Evolutionary conservation across 2,113 vertebrate genomes (phyloP).

Genomic region (Zootoca vivipara): DNA sequence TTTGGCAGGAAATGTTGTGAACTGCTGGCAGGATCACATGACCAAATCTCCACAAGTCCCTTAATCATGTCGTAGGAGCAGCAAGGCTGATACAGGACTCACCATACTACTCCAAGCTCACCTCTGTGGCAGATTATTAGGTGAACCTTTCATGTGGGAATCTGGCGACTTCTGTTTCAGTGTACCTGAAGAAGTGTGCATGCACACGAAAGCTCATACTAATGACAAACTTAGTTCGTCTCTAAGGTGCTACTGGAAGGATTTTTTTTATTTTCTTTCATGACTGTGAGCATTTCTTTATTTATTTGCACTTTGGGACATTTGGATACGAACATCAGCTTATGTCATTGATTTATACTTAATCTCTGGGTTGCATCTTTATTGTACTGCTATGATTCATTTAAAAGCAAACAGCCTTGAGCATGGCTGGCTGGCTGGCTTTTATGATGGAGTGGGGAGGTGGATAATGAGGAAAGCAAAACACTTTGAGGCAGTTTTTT

Average conservation of each 20-base stretch:
- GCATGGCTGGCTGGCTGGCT: constrained; percentile 78
- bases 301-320: constrained; percentile 76
- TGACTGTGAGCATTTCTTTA: constrained; percentile 71
- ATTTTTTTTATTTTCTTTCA: too few species aligned
- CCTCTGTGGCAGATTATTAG: constrained; percentile 59
- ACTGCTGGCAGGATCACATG: not conserved
- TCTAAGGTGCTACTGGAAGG: too few species aligned
- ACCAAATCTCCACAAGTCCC: constrained; percentile 25
- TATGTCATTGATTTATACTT: constrained; percentile 81
- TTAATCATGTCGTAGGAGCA: constrained; percentile 52
- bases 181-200: too few species aligned
- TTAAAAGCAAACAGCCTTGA: constrained; percentile 89
- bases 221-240: too few species aligned
- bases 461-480: constrained; percentile 62
- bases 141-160: constrained; percentile 76
- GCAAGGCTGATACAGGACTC: constrained; percentile 34
- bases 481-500: constrained; percentile 58
- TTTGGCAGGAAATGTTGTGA: constrained; percentile 27
- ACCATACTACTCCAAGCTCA: constrained; percentile 33
- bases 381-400: constrained; percentile 86
- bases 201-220: too few species aligned
- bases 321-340: constrained; percentile 72
- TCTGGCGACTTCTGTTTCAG: too few species aligned
- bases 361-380: constrained; percentile 77
- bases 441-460: constrained; percentile 48